Conservation (phyloP, 1,140 invertebrate species). For the Drosophila baimaii region DNA sequence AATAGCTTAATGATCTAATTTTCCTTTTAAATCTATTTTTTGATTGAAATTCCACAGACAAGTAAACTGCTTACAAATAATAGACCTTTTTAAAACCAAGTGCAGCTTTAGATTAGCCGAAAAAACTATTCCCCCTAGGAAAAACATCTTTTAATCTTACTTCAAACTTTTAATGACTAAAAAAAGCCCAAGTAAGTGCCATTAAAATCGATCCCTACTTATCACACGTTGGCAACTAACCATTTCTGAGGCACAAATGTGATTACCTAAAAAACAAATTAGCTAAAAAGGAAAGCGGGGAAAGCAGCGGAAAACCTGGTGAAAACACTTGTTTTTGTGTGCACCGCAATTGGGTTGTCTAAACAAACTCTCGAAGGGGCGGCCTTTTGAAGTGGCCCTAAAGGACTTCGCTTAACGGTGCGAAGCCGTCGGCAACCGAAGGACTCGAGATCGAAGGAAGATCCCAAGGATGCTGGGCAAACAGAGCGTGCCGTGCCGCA, state of each 20-base stretch:
- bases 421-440: slow-evolving; percentile 38
- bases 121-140: background rate
- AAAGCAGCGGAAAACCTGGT: background rate
- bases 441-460: slow-evolving; percentile 9
- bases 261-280: slow-evolving; percentile 66
- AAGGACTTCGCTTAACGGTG: slow-evolving; percentile 56
- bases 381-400: slow-evolving; percentile 49
- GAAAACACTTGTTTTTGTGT: slow-evolving; percentile 54
- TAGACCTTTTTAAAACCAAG: background rate
- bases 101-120: slow-evolving; percentile 13
- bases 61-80: background rate
- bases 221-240: slow-evolving; percentile 34
- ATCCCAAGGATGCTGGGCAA: slow-evolving; percentile 39
- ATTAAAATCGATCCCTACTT: slow-evolving; percentile 41
- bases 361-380: slow-evolving; percentile 28
- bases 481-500: slow-evolving; percentile 61
- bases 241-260: slow-evolving; percentile 45
- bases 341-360: slow-evolving; percentile 25
- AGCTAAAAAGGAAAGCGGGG: slow-evolving; percentile 10
- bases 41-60: background rate
- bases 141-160: slow-evolving; percentile 40
- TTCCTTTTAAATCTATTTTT: background rate
- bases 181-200: slow-evolving; percentile 13
- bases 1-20: background rate
- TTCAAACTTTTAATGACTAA: slow-evolving; percentile 28